Percentiles rank a stretch among this genome's conserved stretches.
Evolutionary conservation across 2,113 vertebrate genomes (phyloP).

Genomic region (Ceratotherium simum): DNA sequence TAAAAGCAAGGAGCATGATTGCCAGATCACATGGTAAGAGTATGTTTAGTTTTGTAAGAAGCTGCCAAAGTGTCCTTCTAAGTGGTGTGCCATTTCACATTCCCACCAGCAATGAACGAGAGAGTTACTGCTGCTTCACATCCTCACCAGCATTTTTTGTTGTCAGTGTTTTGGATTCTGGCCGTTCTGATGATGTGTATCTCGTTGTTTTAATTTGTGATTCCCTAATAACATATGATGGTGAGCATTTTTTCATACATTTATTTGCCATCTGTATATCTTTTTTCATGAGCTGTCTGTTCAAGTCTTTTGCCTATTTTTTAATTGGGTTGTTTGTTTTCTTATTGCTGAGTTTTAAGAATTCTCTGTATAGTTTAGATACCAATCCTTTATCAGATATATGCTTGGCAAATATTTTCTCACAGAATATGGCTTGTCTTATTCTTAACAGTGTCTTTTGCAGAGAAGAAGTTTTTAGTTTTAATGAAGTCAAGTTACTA

Average conservation of each 20-base stretch:
- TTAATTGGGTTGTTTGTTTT: background rate
- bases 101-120: background rate
- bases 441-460: background rate
- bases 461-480: background rate
- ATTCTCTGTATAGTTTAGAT: background rate
- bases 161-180: background rate
- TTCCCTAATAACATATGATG: background rate
- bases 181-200: background rate
- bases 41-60: background rate
- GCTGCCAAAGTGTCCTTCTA: background rate
- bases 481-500: background rate
- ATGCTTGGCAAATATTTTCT: background rate
- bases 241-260: background rate
- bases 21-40: background rate
- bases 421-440: background rate
- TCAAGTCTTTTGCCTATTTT: background rate
- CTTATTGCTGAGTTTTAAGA: background rate
- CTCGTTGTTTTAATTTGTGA: background rate
- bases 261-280: background rate
- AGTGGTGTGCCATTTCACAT: fast-evolving
- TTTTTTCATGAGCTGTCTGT: background rate
- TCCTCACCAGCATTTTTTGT: background rate
- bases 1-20: background rate
- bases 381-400: background rate
- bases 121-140: fast-evolving